Base-by-base conservation (phyloP, 2,797 vertebrate genomes). In the Manis crassicaudata region DNA sequence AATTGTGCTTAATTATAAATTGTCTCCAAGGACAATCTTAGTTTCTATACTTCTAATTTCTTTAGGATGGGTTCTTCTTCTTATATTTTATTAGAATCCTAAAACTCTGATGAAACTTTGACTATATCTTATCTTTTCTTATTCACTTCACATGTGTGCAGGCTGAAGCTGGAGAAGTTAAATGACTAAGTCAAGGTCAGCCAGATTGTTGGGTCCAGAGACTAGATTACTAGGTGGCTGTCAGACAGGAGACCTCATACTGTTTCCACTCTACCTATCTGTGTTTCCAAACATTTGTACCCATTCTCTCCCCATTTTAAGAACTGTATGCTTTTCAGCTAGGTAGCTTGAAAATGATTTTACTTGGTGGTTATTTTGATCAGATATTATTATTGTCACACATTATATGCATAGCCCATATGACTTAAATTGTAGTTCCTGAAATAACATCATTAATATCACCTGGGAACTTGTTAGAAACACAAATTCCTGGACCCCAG, bases 1-100 rank as follows among this genome's bases (percentile, higher is more conserved):
- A 90, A 79, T 88, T 65, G 10, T 81, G 29, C 23, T 87, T 90
- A 83, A 70, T 91, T 80, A 85, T 50, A 46, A 90, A 67, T 54
- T 62, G 5, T 90, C 62, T 90, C 58, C n/a, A 25, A 82, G 88
- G 73, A 56, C 12, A 92, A 1, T 52, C 56, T 84, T 93, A 73
- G 23, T 90, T 97, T 12, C 9, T 60, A 4, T 77, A 63, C 52
- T 79, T 60, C 40, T 91, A 23, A 92, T 13, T 92, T 88, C 21
- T 89, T 92, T 84, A 52, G 37, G 11, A 68, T 58, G 8, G 46
- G 0, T 93, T 6, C 2, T 67, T 27, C 27, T 94, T 94, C 16
- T 40, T 81, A 32, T 77, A 65, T 90, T 94, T 90, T 94, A 82
- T 88, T 92, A 63, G 29, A 37, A 62, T 75, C 5, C 25, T 40